Conservation (phyloP, 2,113 vertebrate species). For the Pseudopipra pipra region DNA sequence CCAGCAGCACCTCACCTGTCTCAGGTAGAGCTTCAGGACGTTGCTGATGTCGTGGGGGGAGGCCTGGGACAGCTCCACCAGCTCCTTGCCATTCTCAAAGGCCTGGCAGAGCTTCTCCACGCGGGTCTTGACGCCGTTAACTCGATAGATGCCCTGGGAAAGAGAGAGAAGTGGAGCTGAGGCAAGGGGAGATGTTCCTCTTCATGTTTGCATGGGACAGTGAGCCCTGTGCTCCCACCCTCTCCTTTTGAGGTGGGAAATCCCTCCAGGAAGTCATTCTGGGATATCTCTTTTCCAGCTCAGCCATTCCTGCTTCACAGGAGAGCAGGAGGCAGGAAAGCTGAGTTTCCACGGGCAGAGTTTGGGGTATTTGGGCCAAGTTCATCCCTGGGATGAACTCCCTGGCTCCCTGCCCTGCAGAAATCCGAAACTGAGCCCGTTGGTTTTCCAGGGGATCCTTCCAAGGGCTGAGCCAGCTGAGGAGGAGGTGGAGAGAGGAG, state of each 20-base stretch:
- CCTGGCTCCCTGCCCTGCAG: neutral
- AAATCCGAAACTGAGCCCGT: fast-evolving
- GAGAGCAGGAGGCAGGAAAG: neutral
- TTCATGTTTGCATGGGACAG: fast-evolving
- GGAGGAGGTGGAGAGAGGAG: neutral
- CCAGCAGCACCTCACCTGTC: conserved; percentile 79
- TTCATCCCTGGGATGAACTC: neutral
- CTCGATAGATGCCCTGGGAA: conserved; percentile 92
- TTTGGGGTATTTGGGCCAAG: neutral
- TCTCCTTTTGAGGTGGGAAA: neutral
- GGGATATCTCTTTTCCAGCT: neutral
- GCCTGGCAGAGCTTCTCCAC: conserved; percentile 98
- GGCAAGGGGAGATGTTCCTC: neutral
- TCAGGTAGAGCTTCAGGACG: conserved; percentile 94
- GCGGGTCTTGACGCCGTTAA: conserved; percentile 93
- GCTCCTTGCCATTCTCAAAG: conserved; percentile 93
- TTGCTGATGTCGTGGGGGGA: conserved; percentile 96
- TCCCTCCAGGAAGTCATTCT: neutral
- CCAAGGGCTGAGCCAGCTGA: neutral
- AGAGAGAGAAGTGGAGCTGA: neutral
- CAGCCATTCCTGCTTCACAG: neutral
- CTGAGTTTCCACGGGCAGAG: neutral
- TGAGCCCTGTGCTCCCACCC: neutral
- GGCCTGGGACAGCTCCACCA: conserved; percentile 94
- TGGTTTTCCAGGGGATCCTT: neutral